phyloP scores from a whole-genome alignment of 2,113 vertebrate species.

The Protomyctophum bolini region DNA sequence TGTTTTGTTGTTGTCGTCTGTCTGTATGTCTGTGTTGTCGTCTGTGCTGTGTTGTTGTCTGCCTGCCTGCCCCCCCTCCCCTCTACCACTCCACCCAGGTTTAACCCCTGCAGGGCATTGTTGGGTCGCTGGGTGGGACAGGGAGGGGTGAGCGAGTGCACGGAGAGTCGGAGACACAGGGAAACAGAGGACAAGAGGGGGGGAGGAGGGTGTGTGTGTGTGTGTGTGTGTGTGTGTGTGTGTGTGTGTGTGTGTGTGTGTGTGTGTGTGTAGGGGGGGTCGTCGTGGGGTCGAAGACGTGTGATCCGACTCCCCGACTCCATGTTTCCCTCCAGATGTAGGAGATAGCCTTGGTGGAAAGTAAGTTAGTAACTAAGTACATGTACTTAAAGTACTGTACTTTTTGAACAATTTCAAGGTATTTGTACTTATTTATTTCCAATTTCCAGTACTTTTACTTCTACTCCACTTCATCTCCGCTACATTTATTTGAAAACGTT shows the following conservation, averaged over 20 bases:
- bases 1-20: conserved; percentile 24
- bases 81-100: conserved; percentile 39
- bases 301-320: conserved; percentile 8
- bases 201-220: too few relatives aligned
- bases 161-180: background rate
- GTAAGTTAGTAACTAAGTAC: too few relatives aligned
- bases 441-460: too few relatives aligned
- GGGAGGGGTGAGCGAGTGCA: background rate
- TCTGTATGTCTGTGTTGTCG: background rate
- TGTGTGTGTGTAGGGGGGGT: too few relatives aligned
- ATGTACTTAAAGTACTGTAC: background rate
- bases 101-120: conserved; percentile 50
- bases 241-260: too few relatives aligned
- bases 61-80: background rate
- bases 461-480: too few relatives aligned
- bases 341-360: background rate
- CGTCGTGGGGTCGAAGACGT: background rate
- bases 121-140: conserved; percentile 54
- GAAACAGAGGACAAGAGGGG: conserved; percentile 13
- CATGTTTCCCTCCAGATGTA: conserved; percentile 35
- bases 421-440: too few relatives aligned
- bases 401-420: background rate
- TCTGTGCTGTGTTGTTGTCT: background rate
- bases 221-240: too few relatives aligned
- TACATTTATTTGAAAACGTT: too few relatives aligned